Conservation (phyloP, 2,888 invertebrate species). For the Carterocephalus palaemon region DNA sequence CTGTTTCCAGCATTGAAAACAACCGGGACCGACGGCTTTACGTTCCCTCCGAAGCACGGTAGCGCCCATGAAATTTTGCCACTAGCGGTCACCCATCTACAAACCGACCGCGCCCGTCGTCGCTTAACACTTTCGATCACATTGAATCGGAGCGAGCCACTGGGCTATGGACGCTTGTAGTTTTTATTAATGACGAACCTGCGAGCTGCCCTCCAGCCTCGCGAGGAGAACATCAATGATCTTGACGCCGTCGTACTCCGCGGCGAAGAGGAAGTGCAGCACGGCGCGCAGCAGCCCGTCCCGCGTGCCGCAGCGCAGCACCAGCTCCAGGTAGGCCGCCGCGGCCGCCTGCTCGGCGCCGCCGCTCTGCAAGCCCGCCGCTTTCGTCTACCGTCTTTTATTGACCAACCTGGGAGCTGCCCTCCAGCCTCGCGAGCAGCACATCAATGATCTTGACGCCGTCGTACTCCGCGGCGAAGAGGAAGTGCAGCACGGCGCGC, state of each 20-base stretch:
- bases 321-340: constrained; percentile 94
- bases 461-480: constrained; percentile 90
- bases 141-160: no score
- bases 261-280: constrained; percentile 89
- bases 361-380: constrained; percentile 85
- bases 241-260: constrained; percentile 90
- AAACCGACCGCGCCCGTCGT: no score
- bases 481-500: constrained; percentile 89
- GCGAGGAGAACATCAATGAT: constrained; percentile 90
- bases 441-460: constrained; percentile 89
- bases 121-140: no score
- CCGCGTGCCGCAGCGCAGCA: constrained; percentile 91
- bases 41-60: no score
- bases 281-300: constrained; percentile 90
- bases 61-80: no score
- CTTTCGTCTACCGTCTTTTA: constrained; percentile 67
- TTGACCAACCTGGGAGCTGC: constrained; percentile 85
- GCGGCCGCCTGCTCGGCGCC: constrained; percentile 94
- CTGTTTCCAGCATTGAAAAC: no score
- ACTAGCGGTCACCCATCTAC: no score
- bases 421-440: constrained; percentile 87
- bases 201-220: constrained; percentile 85
- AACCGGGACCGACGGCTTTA: no score
- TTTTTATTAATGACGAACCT: no score
- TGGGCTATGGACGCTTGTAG: no score